Conservation (phyloP, 2,797 vertebrate genomes). For the Miichthys miiuy region DNA sequence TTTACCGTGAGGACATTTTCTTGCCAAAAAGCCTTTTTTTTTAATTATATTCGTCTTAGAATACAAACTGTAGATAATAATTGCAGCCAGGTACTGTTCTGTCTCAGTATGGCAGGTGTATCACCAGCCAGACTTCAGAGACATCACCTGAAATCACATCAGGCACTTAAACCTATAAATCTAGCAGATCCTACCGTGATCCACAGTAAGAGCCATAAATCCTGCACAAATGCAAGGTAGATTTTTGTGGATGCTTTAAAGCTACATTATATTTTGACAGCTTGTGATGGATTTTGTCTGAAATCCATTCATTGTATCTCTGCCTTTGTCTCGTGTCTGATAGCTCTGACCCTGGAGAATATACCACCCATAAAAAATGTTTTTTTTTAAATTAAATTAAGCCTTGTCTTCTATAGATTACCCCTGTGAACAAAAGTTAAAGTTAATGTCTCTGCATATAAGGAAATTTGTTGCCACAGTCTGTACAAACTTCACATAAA, state of each 20-base stretch:
- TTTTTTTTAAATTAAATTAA: background rate
- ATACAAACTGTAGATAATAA: slow-evolving; percentile 36
- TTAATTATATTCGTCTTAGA: slow-evolving; percentile 5
- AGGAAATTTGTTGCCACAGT: no score
- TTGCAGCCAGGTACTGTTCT: slow-evolving; percentile 3
- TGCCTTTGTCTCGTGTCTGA: background rate
- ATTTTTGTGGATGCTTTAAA: background rate
- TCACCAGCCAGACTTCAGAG: slow-evolving; percentile 8
- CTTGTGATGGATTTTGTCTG: background rate
- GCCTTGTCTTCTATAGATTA: background rate
- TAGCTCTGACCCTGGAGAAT: background rate
- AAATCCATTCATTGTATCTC: background rate
- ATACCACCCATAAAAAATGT: background rate
- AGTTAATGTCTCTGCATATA: background rate
- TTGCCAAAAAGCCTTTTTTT: slow-evolving; percentile 7
- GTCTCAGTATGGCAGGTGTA: slow-evolving; percentile 1
- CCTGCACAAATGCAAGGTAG: background rate
- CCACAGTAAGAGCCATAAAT: background rate
- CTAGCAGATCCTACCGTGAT: background rate
- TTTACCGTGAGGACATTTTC: slow-evolving; percentile 21
- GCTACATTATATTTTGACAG: background rate
- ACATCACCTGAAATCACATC: slow-evolving; percentile 17
- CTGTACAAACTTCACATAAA: no score
- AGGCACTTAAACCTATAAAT: background rate
- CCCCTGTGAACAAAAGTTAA: background rate